Percentiles rank a stretch among this genome's conserved stretches.
phyloP scores from a whole-genome alignment of 2,113 vertebrate species.

The Chionomys nivalis region DNA sequence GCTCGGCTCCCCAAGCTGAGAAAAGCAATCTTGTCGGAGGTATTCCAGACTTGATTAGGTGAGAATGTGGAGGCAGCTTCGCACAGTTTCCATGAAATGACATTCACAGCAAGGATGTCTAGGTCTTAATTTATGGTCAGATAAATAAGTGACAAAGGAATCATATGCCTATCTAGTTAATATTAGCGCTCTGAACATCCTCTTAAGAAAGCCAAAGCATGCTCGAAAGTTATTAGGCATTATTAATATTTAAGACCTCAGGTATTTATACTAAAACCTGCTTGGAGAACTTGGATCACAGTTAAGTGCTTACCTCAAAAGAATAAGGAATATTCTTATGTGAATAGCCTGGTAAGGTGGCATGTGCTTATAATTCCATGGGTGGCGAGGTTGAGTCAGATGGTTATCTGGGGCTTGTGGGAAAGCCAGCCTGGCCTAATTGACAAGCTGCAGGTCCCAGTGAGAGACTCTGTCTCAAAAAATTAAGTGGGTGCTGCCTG shows the following conservation, averaged over 20 bases:
- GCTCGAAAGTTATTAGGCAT: conserved; percentile 16
- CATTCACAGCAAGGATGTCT: conserved; percentile 9
- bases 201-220: conserved; percentile 1
- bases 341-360: too few relatives aligned
- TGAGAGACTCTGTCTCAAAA: background rate
- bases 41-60: conserved; percentile 21
- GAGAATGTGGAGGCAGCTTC: background rate
- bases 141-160: background rate
- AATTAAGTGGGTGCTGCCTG: background rate
- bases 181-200: background rate
- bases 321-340: too few relatives aligned
- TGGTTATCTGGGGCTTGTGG: background rate
- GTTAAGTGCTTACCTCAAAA: background rate
- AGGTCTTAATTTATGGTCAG: conserved; percentile 6
- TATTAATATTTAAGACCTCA: background rate
- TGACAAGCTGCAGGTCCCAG: background rate
- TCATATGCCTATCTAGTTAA: background rate
- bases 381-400: too few relatives aligned
- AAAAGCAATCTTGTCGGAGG: background rate
- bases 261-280: background rate
- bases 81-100: background rate
- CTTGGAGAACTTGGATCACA: background rate
- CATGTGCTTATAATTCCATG: background rate
- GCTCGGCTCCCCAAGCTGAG: background rate
- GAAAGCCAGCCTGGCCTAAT: background rate